Evolutionary conservation across 2,113 vertebrate genomes (phyloP).

Genomic region (Abramis brama): DNA sequence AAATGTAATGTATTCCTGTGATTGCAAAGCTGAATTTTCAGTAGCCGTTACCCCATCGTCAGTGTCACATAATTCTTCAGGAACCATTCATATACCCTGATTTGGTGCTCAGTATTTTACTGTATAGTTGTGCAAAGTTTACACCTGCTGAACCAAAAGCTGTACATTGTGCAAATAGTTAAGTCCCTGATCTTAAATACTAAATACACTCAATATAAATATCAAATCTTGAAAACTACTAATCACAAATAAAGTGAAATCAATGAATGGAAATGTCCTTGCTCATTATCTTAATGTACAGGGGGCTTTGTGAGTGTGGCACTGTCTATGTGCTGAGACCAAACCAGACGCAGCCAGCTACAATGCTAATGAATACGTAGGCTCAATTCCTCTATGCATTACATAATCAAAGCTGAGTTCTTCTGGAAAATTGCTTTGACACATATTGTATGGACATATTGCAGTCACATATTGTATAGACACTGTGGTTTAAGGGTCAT

Average conservation of each 20-base stretch:
- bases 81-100: background rate
- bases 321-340: constrained; percentile 51
- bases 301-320: background rate
- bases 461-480: background rate
- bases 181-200: background rate
- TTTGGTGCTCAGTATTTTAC: background rate
- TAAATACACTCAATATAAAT: background rate
- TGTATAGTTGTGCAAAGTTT: background rate
- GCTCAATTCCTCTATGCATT: constrained; percentile 6
- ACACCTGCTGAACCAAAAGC: background rate
- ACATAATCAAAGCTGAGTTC: constrained; percentile 23
- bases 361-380: constrained; percentile 30
- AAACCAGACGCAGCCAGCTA: background rate
- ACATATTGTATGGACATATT: background rate
- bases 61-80: background rate
- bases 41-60: no score
- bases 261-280: background rate
- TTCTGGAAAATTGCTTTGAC: constrained; percentile 16
- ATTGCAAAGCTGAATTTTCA: background rate
- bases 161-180: background rate
- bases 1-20: background rate
- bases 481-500: background rate
- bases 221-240: background rate
- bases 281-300: background rate
- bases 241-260: background rate